A percentile compares a stretch with the other conserved stretches of the same genome.
phyloP scores from a whole-genome alignment of 2,797 vertebrate genomes.

The Enteromius trimaculatus region DNA sequence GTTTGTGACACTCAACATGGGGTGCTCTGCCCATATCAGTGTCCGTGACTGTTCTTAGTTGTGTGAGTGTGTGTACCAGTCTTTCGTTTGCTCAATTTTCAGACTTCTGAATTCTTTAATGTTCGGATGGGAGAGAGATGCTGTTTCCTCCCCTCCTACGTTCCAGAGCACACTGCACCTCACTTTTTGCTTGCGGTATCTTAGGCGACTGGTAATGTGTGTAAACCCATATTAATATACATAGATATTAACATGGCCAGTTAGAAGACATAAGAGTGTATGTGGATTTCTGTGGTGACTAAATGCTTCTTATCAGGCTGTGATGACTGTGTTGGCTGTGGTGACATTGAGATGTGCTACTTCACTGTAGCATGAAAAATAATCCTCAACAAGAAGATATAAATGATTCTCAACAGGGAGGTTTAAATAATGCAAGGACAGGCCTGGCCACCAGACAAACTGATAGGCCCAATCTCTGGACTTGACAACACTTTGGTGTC shows the following conservation, averaged over 20 bases:
- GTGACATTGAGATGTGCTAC: constrained; percentile 23
- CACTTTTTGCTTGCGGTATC: constrained; percentile 41
- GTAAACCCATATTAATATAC: constrained; percentile 50
- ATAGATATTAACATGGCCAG: background rate
- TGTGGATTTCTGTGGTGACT: background rate
- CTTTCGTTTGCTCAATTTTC: background rate
- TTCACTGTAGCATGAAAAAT: constrained; percentile 41
- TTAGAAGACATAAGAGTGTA: constrained; percentile 42
- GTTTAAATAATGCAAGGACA: background rate
- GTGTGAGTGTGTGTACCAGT: background rate
- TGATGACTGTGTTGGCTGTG: background rate
- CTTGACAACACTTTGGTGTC: background rate
- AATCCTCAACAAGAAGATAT: background rate
- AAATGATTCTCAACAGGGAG: background rate
- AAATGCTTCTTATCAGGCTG: background rate
- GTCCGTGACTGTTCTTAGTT: background rate
- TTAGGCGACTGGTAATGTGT: constrained; percentile 40
- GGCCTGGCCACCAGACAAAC: background rate
- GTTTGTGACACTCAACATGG: background rate
- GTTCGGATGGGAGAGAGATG: background rate
- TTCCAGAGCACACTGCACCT: constrained; percentile 47
- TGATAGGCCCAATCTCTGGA: background rate
- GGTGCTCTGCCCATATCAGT: background rate
- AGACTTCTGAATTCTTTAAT: background rate
- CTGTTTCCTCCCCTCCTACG: constrained; percentile 24